These are phyloP conservation scores for Solenopsis invicta DNA, from an alignment of 1,140 invertebrate species.

Conservation along the genomic window DNA sequence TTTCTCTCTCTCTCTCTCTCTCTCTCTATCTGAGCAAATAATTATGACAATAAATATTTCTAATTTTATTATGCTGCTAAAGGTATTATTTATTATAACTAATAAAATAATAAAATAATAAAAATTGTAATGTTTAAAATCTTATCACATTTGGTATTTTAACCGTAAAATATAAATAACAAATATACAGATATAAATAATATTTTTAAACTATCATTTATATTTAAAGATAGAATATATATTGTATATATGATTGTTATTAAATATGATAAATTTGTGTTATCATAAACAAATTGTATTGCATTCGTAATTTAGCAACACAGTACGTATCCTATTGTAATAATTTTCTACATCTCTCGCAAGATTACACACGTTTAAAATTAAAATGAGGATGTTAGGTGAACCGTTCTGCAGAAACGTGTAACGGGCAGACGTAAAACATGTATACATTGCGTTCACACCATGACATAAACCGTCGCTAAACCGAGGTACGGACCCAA, in stretches of 20 bases:
- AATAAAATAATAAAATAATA: constrained; percentile 1
- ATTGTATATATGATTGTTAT: not conserved
- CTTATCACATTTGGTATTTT: not conserved
- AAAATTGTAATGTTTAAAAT: not conserved
- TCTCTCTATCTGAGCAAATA: not conserved
- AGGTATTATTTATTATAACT: not conserved
- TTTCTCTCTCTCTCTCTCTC: no score
- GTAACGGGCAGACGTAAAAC: constrained; percentile 29
- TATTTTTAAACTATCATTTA: not conserved
- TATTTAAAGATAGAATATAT: not conserved
- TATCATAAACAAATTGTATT: not conserved
- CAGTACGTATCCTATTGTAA: not conserved
- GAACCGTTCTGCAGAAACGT: constrained; percentile 2
- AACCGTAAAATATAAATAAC: not conserved
- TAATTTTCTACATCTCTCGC: constrained; percentile 11
- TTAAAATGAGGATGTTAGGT: not conserved
- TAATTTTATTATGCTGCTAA: not conserved
- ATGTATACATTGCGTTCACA: constrained; percentile 37
- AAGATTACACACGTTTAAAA: constrained; percentile 15
- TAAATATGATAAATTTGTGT: not conserved
- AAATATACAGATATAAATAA: not conserved
- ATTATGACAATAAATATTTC: not conserved
- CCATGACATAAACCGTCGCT: constrained; percentile 37
- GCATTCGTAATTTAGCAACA: not conserved
- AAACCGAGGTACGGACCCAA: constrained; percentile 33